Evolutionary conservation across 2,888 invertebrate species (phyloP).

Genomic region (Bibio marci): DNA sequence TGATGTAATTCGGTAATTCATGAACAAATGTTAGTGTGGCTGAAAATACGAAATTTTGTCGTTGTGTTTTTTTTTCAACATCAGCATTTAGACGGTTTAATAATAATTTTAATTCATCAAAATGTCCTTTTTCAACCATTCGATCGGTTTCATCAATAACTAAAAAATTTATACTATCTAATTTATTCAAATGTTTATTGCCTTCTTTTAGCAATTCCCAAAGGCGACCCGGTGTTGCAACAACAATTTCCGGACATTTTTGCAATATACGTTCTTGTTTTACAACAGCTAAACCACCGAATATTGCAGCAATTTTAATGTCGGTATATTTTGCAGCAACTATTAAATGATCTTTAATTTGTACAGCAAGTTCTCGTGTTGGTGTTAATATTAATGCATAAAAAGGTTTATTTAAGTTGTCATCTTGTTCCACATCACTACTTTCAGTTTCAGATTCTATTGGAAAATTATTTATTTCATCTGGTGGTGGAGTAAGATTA

Average conservation of each 20-base stretch:
- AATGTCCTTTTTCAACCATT: constrained; percentile 94
- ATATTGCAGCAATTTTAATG: constrained; percentile 60
- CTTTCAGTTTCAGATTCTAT: constrained; percentile 2
- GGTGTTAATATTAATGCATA: constrained; percentile 85
- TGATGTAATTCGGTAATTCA: constrained; percentile 58
- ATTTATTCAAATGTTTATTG: constrained; percentile 54
- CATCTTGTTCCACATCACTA: constrained; percentile 10
- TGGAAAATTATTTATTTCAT: constrained; percentile 17
- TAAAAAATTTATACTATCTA: constrained; percentile 62
- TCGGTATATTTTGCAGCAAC: constrained; percentile 65
- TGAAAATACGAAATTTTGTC: constrained; percentile 95
- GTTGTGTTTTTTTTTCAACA: constrained; percentile 34
- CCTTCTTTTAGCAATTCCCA: constrained; percentile 84
- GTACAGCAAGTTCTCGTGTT: constrained; percentile 89
- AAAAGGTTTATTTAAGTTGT: constrained; percentile 25
- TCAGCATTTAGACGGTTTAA: constrained; percentile 64
- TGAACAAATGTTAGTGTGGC: constrained; percentile 90
- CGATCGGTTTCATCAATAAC: constrained; percentile 98
- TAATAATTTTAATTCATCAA: constrained; percentile 72
- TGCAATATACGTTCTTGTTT: constrained; percentile 81
- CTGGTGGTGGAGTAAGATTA: constrained; percentile 30
- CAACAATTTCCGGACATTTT: constrained; percentile 78
- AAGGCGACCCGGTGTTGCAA: constrained; percentile 91
- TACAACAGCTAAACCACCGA: constrained; percentile 87
- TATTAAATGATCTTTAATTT: constrained; percentile 73